Conservation (phyloP, 2,113 vertebrate genomes). For the Rallus limicola region DNA sequence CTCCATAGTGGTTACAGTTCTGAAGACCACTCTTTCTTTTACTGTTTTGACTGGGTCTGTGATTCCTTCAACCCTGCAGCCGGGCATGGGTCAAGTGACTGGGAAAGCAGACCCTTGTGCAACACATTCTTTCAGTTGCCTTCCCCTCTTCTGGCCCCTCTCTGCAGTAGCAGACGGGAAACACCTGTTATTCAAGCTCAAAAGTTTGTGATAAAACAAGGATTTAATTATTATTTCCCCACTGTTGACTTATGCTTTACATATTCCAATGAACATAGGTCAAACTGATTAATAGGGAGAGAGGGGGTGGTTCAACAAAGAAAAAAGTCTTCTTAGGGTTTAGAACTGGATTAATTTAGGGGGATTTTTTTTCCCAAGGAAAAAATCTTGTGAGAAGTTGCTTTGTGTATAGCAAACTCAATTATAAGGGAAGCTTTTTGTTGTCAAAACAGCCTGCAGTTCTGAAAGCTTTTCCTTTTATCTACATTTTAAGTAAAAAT, state of each 20-base stretch:
- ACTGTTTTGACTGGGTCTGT: neutral
- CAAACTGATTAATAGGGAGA: neutral
- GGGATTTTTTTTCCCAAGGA: too few relatives aligned
- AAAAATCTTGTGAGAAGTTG: neutral
- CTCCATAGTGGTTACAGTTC: neutral
- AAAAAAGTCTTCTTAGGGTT: neutral
- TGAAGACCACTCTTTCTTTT: neutral
- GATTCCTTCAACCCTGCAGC: neutral
- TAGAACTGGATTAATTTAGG: neutral
- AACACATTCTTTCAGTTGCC: neutral
- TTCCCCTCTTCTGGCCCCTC: neutral
- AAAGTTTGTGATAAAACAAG: neutral
- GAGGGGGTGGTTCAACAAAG: neutral
- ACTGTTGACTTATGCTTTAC: neutral
- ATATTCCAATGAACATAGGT: neutral
- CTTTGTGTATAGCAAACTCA: neutral
- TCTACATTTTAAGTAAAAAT: neutral
- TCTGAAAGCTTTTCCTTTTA: slow-evolving; percentile 3
- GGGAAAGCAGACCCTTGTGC: neutral
- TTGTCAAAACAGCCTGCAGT: neutral
- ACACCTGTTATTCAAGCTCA: neutral
- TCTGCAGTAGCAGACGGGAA: neutral
- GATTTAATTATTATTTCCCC: neutral
- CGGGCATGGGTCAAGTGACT: neutral
- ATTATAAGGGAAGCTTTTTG: neutral